phyloP scores from a whole-genome alignment of 2,113 vertebrate genomes.

The Kobus ellipsiprymnus region DNA sequence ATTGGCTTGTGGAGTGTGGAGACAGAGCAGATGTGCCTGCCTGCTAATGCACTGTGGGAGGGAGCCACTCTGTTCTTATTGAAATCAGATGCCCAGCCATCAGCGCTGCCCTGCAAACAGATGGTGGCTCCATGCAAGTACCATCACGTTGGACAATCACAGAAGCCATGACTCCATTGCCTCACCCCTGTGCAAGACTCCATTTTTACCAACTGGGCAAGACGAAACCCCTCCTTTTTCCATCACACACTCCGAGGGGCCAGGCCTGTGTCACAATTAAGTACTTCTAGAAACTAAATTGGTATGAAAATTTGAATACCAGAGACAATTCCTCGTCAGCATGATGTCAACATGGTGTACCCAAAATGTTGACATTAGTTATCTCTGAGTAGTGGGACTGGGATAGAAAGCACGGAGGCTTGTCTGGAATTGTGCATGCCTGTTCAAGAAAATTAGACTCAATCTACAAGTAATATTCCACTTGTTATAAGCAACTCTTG shows the following conservation, averaged over 20 bases:
- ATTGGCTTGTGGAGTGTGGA: not conserved
- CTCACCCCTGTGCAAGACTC: not conserved
- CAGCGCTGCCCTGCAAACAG: slow-evolving; percentile 18
- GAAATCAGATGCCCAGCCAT: slow-evolving; percentile 31
- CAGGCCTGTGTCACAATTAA: not conserved
- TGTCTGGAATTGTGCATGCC: not conserved
- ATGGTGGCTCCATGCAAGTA: not conserved
- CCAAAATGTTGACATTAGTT: not conserved
- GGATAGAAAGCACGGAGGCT: not conserved
- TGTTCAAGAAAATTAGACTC: not conserved
- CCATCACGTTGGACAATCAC: not conserved
- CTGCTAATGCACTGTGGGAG: not conserved
- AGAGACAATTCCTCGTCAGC: not conserved
- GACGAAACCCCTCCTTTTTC: not conserved
- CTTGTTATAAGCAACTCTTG: not conserved
- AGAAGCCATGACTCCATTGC: not conserved
- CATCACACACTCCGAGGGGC: not conserved
- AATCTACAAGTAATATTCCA: not conserved
- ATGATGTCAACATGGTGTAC: not conserved
- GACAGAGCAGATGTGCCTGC: slow-evolving; percentile 20
- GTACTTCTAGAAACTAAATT: not conserved
- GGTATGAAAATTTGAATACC: not conserved
- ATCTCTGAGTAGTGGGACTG: not conserved
- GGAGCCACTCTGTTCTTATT: not conserved
- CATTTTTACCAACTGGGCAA: not conserved